These are phyloP conservation scores for Zaprionus inermis DNA, from an alignment of 1,140 invertebrate genomes.

Conservation along the genomic window DNA sequence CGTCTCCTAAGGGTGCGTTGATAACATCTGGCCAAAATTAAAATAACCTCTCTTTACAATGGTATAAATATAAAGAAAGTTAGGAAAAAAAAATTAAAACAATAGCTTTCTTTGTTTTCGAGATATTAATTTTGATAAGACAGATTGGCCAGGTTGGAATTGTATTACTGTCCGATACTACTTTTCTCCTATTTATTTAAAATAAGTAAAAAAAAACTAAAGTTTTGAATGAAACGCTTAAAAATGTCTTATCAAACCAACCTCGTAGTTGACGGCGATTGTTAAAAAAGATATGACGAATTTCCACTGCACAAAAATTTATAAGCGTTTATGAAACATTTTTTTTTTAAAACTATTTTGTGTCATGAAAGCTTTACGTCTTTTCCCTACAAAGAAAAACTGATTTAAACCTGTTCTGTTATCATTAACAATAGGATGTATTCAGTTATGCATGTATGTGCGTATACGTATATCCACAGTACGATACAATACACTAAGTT, in stretches of 20 bases:
- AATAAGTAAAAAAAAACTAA: not conserved
- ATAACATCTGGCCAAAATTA: no score
- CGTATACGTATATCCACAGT: not conserved
- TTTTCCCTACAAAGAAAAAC: not conserved
- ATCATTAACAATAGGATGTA: not conserved
- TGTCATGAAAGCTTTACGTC: not conserved
- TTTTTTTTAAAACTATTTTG: not conserved
- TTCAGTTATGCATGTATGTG: conserved; percentile 1
- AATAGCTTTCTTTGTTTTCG: no score
- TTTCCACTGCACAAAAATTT: not conserved
- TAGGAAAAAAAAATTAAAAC: not conserved
- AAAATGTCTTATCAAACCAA: no score
- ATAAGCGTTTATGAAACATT: not conserved
- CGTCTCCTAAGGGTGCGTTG: not conserved
- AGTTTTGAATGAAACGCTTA: no score
- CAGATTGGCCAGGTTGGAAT: no score
- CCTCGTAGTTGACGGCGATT: not conserved
- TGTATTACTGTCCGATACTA: no score
- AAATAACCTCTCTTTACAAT: no score
- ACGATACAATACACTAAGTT: not conserved
- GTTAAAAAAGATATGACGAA: not conserved
- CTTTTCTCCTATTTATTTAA: no score
- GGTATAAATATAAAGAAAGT: no score
- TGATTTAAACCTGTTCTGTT: not conserved
- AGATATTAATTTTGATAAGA: no score